A percentile compares a stretch with the other conserved stretches of the same genome.
Conservation (phyloP, 35 echinoderm and acorn worm genomes). For the Eucidaris tribuloides region DNA sequence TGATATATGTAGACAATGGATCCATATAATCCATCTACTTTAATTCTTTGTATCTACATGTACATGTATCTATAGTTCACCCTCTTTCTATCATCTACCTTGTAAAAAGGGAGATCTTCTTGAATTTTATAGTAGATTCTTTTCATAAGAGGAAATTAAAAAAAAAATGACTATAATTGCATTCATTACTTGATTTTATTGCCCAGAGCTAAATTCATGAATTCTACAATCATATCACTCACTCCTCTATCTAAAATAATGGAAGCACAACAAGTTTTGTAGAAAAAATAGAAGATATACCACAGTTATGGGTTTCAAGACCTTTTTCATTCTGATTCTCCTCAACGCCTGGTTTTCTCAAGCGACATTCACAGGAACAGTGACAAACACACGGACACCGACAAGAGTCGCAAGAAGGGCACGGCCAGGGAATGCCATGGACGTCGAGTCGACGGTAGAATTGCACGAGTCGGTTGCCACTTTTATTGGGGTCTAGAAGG, state of each 20-base stretch:
- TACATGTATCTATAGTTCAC: no score
- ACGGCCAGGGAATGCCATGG: conserved; percentile 62
- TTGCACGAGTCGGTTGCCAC: not conserved
- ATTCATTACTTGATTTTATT: no score
- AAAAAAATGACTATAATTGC: no score
- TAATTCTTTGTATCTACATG: no score
- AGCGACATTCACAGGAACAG: conserved; percentile 13
- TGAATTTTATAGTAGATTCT: no score
- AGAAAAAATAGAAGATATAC: conserved; percentile 2
- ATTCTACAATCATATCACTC: not conserved
- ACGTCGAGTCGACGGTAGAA: conserved; percentile 55
- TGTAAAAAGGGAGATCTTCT: no score
- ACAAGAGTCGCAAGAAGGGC: conserved; percentile 4
- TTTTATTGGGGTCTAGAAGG: not conserved
- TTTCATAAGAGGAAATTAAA: no score
- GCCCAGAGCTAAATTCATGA: no score
- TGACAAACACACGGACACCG: conserved; percentile 42
- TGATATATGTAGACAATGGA: no score
- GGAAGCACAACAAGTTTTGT: not conserved
- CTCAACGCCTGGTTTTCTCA: not conserved
- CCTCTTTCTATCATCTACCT: no score
- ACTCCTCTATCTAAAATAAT: not conserved
- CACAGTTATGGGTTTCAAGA: no score
- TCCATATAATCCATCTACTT: no score
- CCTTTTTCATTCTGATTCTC: conserved; percentile 16